phyloP scores from a whole-genome alignment of 2,113 vertebrate species.

The Budorcas taxicolor region DNA sequence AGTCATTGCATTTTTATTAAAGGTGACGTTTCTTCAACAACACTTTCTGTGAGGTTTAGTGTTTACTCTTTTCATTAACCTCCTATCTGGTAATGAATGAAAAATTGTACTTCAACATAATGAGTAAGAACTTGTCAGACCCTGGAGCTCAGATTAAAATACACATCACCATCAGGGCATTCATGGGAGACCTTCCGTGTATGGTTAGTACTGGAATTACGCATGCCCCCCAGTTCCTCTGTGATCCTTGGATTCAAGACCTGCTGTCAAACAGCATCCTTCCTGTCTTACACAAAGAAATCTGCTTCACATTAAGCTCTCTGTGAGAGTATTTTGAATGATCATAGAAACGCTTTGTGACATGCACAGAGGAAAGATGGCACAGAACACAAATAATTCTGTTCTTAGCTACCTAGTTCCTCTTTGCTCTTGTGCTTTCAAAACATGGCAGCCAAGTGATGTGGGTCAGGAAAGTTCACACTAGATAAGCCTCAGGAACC shows the following conservation, averaged over 20 bases:
- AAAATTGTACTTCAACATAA: neutral
- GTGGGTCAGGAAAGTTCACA: neutral
- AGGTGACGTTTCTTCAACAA: neutral
- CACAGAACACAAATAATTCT: neutral
- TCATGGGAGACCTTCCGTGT: fast-evolving
- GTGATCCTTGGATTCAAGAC: neutral
- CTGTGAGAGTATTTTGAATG: neutral
- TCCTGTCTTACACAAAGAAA: neutral
- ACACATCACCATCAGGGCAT: fast-evolving
- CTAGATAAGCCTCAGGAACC: neutral
- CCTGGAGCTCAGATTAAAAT: fast-evolving
- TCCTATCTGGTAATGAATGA: neutral
- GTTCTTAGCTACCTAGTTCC: too few relatives aligned
- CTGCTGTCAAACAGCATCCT: neutral
- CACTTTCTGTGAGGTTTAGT: neutral
- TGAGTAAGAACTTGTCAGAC: neutral
- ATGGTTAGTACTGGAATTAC: neutral
- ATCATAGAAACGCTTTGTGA: neutral
- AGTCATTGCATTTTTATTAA: neutral
- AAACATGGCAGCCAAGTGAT: neutral
- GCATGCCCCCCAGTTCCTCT: neutral
- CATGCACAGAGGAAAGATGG: neutral
- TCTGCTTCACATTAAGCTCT: neutral
- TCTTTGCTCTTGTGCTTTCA: neutral
- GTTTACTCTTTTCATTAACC: neutral